These are phyloP conservation scores for Scrobipalpa atriplicella DNA, from an alignment of 2,888 invertebrate species.

Conservation along the genomic window DNA sequence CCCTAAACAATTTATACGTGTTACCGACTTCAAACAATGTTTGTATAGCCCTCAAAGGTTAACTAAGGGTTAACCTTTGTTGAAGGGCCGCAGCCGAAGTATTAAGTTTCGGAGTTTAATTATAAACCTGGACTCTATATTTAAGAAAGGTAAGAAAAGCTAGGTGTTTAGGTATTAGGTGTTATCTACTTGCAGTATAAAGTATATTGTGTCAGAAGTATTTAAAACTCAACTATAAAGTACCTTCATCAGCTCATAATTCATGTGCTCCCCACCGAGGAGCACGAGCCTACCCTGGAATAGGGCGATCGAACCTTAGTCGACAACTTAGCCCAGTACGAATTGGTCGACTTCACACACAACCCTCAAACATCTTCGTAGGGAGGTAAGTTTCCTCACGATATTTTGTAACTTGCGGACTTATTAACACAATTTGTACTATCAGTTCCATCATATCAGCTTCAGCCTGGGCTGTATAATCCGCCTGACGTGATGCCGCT, in stretches of 20 bases:
- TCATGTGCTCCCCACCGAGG: too few relatives aligned
- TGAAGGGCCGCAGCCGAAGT: not conserved
- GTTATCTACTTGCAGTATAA: too few relatives aligned
- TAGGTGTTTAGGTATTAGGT: too few relatives aligned
- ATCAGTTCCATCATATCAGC: not conserved
- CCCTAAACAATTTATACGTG: conserved; percentile 4
- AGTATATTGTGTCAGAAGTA: too few relatives aligned
- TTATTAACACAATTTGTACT: not conserved
- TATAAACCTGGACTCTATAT: not conserved
- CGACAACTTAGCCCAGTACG: too few relatives aligned
- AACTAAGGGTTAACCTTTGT: not conserved
- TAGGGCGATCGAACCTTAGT: too few relatives aligned
- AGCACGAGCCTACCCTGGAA: too few relatives aligned
- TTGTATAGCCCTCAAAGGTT: conserved; percentile 5
- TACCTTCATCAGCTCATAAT: too few relatives aligned
- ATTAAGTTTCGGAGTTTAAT: not conserved
- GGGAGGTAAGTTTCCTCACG: too few relatives aligned
- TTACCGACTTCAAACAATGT: conserved; percentile 1
- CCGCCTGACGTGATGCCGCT: not conserved
- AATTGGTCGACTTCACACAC: too few relatives aligned
- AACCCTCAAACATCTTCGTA: too few relatives aligned
- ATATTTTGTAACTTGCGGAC: not conserved
- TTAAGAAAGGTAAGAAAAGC: not conserved
- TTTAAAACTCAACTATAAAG: too few relatives aligned
- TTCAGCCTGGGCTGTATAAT: not conserved